Evolutionary conservation across 2,113 vertebrate genomes (phyloP).

Genomic region (Ibidorhyncha struthersii): DNA sequence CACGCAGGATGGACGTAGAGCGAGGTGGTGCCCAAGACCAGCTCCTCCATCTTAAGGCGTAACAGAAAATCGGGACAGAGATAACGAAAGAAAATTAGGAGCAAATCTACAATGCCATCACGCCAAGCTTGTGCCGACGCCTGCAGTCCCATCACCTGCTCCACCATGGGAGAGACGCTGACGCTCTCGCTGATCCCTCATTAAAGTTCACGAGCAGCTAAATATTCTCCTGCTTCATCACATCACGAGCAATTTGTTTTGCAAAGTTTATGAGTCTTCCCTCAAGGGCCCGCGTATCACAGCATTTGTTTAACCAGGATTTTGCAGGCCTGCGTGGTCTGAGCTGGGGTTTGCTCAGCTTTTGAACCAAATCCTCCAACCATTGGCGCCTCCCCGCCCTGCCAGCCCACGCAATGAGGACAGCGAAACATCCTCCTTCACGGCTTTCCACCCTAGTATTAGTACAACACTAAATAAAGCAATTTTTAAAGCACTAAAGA

Average conservation of each 20-base stretch:
- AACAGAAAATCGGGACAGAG: not conserved
- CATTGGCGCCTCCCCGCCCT: rapidly evolving
- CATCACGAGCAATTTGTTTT: not conserved
- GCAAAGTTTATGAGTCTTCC: not conserved
- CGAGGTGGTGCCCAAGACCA: not conserved
- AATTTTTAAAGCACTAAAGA: not conserved
- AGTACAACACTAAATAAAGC: not conserved
- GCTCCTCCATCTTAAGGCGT: not conserved
- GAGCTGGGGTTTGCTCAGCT: not conserved
- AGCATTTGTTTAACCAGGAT: not conserved
- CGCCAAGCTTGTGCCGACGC: not conserved
- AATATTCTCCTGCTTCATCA: not conserved
- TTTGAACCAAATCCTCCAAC: not conserved
- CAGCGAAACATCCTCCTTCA: not conserved
- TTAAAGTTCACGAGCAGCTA: not conserved
- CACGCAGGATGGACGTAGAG: rapidly evolving
- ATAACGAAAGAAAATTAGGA: not conserved
- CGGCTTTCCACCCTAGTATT: rapidly evolving
- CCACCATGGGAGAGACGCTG: rapidly evolving
- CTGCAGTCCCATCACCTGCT: not conserved
- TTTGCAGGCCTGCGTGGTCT: not conserved
- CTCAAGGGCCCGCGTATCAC: not conserved
- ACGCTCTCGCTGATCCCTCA: not conserved
- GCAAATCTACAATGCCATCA: not conserved
- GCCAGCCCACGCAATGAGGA: not conserved